Evolutionary conservation across 2,113 vertebrate genomes (phyloP).

Genomic region (Aptenodytes patagonicus): DNA sequence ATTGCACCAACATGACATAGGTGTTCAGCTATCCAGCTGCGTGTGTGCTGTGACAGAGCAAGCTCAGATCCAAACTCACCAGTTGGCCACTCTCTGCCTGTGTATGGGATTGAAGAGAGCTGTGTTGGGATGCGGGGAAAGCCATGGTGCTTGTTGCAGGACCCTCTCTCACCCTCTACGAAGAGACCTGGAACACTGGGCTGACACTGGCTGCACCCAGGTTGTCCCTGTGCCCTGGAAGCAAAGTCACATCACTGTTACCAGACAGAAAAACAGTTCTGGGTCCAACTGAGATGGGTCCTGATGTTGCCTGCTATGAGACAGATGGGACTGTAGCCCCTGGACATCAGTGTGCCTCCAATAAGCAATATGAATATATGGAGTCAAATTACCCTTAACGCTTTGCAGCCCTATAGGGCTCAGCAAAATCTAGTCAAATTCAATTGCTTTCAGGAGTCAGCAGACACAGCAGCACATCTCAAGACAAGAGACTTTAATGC

Average conservation of each 20-base stretch:
- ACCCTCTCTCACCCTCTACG: neutral
- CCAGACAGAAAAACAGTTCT: neutral
- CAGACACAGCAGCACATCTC: neutral
- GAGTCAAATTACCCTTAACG: neutral
- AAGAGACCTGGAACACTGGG: neutral
- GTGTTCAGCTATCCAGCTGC: neutral
- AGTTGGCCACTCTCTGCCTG: neutral
- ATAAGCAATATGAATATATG: neutral
- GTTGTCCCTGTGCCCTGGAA: neutral
- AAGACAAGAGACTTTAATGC: slow-evolving; percentile 6
- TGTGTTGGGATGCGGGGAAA: neutral
- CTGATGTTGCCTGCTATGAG: neutral
- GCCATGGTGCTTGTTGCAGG: neutral
- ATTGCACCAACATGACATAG: accelerated
- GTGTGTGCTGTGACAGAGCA: neutral
- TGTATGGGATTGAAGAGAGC: neutral
- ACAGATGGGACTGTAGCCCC: neutral
- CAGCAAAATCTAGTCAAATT: neutral
- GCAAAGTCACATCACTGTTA: neutral
- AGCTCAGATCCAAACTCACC: neutral
- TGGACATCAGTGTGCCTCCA: neutral
- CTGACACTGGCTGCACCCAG: neutral
- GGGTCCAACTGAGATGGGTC: neutral
- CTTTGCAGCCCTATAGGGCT: neutral
- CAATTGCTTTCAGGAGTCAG: neutral